Conservation (phyloP, 2,797 vertebrate species). For the Pogoniulus pusillus region DNA sequence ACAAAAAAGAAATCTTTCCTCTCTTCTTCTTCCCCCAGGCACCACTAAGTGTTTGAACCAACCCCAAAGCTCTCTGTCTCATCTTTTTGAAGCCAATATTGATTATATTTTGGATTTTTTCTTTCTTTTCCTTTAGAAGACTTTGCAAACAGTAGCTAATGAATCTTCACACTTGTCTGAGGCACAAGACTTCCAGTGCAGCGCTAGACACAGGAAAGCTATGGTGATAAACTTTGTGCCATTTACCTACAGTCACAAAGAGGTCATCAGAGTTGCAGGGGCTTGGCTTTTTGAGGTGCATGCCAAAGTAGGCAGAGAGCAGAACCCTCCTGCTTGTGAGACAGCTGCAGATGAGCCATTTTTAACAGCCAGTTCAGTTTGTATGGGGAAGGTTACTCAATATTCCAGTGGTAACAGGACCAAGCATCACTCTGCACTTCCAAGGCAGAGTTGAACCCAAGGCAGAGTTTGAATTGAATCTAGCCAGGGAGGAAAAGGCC, state of each 20-base stretch:
- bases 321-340: background rate
- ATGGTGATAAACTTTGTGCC: background rate
- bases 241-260: background rate
- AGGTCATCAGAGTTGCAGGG: background rate
- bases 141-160: background rate
- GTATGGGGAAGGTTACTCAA: background rate
- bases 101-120: background rate
- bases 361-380: background rate
- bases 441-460: no score
- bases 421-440: background rate
- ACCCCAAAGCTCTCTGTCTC: background rate
- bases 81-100: conserved; percentile 28
- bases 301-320: background rate
- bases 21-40: background rate
- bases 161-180: background rate
- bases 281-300: background rate
- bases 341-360: background rate
- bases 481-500: no score
- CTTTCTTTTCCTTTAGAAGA: conserved; percentile 1
- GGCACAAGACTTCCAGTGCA: background rate
- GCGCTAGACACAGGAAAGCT: background rate
- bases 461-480: no score
- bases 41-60: conserved; percentile 19
- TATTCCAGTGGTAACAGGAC: background rate
- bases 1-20: background rate